Evolutionary conservation across 2,888 invertebrate genomes (phyloP).

Genomic region (Drosophila engyochracea): DNA sequence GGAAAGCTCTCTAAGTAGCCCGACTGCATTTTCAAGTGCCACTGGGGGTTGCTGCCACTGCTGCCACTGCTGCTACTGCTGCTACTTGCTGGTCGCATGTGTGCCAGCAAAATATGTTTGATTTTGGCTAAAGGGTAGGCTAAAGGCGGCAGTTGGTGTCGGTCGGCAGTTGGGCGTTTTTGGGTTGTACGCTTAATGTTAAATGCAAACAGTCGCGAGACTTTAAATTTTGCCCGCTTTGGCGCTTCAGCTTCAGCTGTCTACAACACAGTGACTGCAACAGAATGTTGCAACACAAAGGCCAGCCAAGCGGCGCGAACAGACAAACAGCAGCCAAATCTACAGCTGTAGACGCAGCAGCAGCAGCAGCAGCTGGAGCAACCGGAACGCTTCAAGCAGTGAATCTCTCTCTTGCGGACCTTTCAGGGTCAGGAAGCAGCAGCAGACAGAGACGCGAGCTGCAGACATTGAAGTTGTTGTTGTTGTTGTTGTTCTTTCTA

Average conservation of each 20-base stretch:
- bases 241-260: constrained; percentile 11
- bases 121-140: constrained; percentile 37
- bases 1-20: constrained; percentile 64
- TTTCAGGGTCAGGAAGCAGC: constrained; percentile 74
- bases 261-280: constrained; percentile 16
- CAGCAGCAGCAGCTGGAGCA: not conserved
- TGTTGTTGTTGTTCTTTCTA: not conserved
- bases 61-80: constrained; percentile 16
- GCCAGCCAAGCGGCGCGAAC: constrained; percentile 58
- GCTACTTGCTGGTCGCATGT: constrained; percentile 37
- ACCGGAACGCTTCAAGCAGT: constrained; percentile 17
- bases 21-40: constrained; percentile 71
- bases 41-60: constrained; percentile 42
- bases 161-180: not conserved
- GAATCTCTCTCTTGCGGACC: constrained; percentile 18
- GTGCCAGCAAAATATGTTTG: constrained; percentile 51
- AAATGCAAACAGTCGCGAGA: constrained; percentile 69
- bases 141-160: not conserved
- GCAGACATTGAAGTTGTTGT: constrained; percentile 11
- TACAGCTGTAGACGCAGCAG: not conserved
- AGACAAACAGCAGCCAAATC: constrained; percentile 46
- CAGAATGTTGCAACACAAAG: constrained; percentile 57
- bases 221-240: constrained; percentile 57
- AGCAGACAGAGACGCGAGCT: constrained; percentile 44
- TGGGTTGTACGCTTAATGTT: constrained; percentile 57